Evolutionary conservation across 2,113 vertebrate genomes (phyloP).

Genomic region (Machaerirhynchus nigripectus): DNA sequence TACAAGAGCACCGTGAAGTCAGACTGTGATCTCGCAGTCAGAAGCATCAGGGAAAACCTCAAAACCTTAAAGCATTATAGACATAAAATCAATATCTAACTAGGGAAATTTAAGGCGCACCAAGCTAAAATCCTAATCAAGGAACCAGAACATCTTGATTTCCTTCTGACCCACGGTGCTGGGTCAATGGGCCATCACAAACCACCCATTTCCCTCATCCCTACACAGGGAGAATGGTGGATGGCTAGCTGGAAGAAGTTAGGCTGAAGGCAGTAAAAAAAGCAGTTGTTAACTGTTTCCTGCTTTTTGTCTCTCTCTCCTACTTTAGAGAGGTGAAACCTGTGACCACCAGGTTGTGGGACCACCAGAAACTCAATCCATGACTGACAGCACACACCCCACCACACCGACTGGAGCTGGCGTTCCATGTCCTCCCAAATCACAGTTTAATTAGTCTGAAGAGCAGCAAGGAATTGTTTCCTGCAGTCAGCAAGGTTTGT

Average conservation of each 20-base stretch:
- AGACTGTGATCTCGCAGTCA: not conserved
- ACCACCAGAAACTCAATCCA: not conserved
- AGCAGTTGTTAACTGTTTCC: not conserved
- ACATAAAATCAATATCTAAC: not conserved
- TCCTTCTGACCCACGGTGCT: not conserved
- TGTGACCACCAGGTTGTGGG: not conserved
- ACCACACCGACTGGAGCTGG: not conserved
- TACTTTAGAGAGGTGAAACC: not conserved
- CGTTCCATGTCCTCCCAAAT: not conserved
- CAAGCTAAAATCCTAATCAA: not conserved
- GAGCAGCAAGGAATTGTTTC: not conserved
- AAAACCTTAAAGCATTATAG: not conserved
- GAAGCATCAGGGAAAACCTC: not conserved
- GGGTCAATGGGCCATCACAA: not conserved
- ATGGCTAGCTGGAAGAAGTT: not conserved
- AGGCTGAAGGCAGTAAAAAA: not conserved
- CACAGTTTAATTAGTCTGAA: not conserved
- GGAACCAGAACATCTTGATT: not conserved
- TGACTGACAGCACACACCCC: not conserved
- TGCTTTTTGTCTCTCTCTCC: not conserved
- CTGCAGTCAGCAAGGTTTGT: not conserved
- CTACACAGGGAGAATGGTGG: not conserved
- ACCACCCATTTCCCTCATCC: not conserved
- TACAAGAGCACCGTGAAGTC: constrained; percentile 6
- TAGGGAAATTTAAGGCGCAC: not conserved